These are phyloP conservation scores for Drosophila funebris DNA, from an alignment of 1,140 invertebrate species.

Conservation along the genomic window DNA sequence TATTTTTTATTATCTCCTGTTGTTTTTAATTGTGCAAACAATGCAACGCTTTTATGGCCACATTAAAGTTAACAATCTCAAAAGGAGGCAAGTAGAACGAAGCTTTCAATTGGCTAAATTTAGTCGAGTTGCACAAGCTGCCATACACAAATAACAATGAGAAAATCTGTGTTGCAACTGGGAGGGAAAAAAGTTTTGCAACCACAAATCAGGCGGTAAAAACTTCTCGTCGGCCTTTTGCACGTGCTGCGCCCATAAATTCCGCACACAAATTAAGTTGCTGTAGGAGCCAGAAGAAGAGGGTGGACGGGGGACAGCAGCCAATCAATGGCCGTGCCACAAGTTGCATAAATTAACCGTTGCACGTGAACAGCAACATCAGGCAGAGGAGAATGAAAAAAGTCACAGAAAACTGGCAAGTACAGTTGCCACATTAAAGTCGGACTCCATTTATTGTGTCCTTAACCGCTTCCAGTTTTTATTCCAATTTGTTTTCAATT, in stretches of 20 bases:
- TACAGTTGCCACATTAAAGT: slow-evolving; percentile 62
- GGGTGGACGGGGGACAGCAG: slow-evolving; percentile 9
- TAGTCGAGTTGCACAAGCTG: slow-evolving; percentile 55
- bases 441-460: slow-evolving; percentile 10
- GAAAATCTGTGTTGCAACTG: slow-evolving; percentile 50
- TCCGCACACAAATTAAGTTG: slow-evolving; percentile 69
- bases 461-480: slow-evolving; percentile 15
- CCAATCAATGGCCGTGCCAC: slow-evolving; percentile 75
- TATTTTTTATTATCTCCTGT: slow-evolving; percentile 21
- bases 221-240: slow-evolving; percentile 63
- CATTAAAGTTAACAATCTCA: slow-evolving; percentile 69
- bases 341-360: slow-evolving; percentile 77
- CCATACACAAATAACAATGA: slow-evolving; percentile 31
- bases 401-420: slow-evolving; percentile 53
- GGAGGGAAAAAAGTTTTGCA: slow-evolving; percentile 59
- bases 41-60: slow-evolving; percentile 58
- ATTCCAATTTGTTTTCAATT: slow-evolving; percentile 61
- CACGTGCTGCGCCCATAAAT: slow-evolving; percentile 77
- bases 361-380: slow-evolving; percentile 60
- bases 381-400: not conserved
- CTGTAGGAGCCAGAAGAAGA: not conserved
- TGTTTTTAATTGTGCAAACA: slow-evolving; percentile 63
- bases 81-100: slow-evolving; percentile 39
- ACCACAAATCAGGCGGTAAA: slow-evolving; percentile 79
- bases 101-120: slow-evolving; percentile 69